phyloP scores from a whole-genome alignment of 2,113 vertebrate species.

The Microtus montanus region DNA sequence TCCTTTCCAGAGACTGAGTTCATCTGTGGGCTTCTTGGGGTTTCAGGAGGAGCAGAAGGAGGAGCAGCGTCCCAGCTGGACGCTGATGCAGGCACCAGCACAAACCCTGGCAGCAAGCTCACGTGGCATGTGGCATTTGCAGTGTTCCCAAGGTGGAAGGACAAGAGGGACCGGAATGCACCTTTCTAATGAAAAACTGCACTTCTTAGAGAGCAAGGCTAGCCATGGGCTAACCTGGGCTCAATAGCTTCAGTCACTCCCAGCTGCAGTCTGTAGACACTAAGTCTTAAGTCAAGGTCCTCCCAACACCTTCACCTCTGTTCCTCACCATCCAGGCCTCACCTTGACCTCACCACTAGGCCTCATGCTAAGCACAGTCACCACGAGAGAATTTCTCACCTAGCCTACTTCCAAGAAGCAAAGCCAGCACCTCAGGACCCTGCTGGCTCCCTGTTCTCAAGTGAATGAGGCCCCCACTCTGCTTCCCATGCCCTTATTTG shows the following conservation, averaged over 20 bases:
- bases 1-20: not conserved
- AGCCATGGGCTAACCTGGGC: not conserved
- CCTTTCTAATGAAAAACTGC: not conserved
- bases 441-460: not conserved
- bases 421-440: not conserved
- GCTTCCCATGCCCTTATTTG: not conserved
- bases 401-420: not conserved
- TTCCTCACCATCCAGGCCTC: not conserved
- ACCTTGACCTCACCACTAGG: not conserved
- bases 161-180: accelerated
- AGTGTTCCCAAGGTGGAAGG: not conserved
- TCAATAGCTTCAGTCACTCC: not conserved
- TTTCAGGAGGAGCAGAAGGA: accelerated
- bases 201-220: not conserved
- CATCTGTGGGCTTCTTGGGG: not conserved
- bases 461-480: not conserved
- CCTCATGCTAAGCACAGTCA: not conserved
- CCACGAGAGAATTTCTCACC: not conserved
- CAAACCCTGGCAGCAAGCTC: accelerated
- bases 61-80: conserved; percentile 65
- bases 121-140: accelerated
- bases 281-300: not conserved
- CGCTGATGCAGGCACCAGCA: accelerated
- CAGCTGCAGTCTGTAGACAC: not conserved
- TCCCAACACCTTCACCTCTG: not conserved